These are phyloP conservation scores for Brachionus calyciflorus DNA, from an alignment of 1,140 invertebrate genomes.

Conservation along the genomic window DNA sequence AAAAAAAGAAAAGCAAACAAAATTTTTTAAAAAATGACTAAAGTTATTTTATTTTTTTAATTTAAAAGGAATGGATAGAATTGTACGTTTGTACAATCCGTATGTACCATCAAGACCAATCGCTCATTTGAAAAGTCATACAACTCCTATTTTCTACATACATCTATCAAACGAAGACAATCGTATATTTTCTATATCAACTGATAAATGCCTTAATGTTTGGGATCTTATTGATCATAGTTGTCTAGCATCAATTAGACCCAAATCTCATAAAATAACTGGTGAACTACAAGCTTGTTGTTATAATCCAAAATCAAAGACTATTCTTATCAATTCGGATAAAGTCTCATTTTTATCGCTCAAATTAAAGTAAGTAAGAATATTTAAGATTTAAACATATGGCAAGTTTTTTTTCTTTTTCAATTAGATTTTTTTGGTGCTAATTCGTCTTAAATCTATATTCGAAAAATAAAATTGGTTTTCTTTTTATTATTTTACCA, in stretches of 20 bases:
- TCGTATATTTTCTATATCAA: conserved; percentile 60
- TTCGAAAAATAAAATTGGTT: no score
- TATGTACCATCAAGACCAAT: conserved; percentile 60
- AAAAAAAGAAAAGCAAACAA: background rate
- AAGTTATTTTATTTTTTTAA: background rate
- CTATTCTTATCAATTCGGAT: conserved; percentile 58
- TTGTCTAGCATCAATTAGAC: conserved; percentile 57
- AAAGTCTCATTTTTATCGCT: conserved; percentile 56
- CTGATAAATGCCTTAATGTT: conserved; percentile 54
- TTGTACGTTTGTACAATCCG: conserved; percentile 60
- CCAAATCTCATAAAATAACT: conserved; percentile 59
- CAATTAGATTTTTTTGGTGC: no score
- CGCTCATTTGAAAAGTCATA: conserved; percentile 58
- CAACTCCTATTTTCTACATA: conserved; percentile 59
- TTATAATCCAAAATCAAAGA: conserved; percentile 56
- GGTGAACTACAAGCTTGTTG: conserved; percentile 59
- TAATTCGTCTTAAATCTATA: no score
- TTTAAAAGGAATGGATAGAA: conserved; percentile 59
- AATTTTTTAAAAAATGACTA: background rate
- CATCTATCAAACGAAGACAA: conserved; percentile 59
- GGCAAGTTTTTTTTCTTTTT: no score
- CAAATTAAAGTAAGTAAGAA: conserved; percentile 51
- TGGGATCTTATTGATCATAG: conserved; percentile 61
- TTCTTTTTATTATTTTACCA: no score
- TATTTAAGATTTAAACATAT: no score